Evolutionary conservation across 2,888 invertebrate species (phyloP).

Genomic region (Harpagoxenus sublaevis): DNA sequence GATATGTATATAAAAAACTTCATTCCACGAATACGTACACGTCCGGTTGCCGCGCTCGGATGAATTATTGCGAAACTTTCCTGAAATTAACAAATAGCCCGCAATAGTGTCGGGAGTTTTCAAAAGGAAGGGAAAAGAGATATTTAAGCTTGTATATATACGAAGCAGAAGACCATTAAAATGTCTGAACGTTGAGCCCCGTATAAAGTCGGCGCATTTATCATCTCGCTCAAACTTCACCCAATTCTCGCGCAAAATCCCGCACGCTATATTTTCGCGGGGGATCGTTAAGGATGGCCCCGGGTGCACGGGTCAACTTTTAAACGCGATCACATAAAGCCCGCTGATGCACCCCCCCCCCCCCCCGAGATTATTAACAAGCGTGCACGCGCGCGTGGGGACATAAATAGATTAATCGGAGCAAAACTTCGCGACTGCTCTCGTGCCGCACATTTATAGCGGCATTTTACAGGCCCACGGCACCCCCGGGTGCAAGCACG

Average conservation of each 20-base stretch:
- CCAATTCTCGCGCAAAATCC: slow-evolving; percentile 41
- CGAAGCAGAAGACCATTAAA: slow-evolving; percentile 32
- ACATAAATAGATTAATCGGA: slow-evolving; percentile 44
- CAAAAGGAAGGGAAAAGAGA: neutral
- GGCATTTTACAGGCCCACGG: slow-evolving; percentile 19
- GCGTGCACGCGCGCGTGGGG: neutral
- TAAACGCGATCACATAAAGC: slow-evolving; percentile 31
- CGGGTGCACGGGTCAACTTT: slow-evolving; percentile 27
- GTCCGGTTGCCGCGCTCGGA: neutral
- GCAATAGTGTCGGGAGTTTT: neutral
- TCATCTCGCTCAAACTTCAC: slow-evolving; percentile 43
- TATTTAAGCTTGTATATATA: slow-evolving; percentile 22
- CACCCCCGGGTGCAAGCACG: slow-evolving; percentile 21
- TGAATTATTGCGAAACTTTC: slow-evolving; percentile 36
- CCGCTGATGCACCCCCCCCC: slow-evolving; percentile 22
- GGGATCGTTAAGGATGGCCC: slow-evolving; percentile 24
- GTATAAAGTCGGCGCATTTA: slow-evolving; percentile 43
- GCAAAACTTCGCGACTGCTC: slow-evolving; percentile 27
- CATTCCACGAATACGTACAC: neutral
- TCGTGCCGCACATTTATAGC: slow-evolving; percentile 26
- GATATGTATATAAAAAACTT: neutral
- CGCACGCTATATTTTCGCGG: slow-evolving; percentile 21
- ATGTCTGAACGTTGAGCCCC: slow-evolving; percentile 28
- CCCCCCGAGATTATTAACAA: slow-evolving; percentile 28
- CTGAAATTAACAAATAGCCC: slow-evolving; percentile 38